Evolutionary conservation across 2,797 vertebrate genomes (phyloP).

Genomic region (Anisognathus igniventris): DNA sequence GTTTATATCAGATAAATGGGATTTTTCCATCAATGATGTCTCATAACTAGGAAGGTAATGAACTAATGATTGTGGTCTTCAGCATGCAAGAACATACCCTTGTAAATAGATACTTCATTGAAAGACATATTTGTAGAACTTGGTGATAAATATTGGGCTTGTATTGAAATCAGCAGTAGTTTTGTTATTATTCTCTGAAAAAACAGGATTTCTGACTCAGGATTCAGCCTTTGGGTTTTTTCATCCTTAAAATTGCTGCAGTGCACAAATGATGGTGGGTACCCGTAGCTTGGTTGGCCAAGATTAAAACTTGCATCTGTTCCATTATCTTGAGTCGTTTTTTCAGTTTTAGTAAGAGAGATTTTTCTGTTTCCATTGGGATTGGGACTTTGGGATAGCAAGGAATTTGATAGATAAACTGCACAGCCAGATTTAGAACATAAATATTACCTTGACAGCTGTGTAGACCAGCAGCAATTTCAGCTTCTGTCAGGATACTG

Average conservation of each 20-base stretch:
- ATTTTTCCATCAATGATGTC: neutral
- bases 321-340: neutral
- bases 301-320: neutral
- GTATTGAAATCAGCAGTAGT: neutral
- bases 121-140: neutral
- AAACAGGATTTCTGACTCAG: neutral
- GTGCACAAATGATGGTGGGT: neutral
- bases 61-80: neutral
- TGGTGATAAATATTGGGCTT: neutral
- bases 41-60: neutral
- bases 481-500: slow-evolving; percentile 77
- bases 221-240: neutral
- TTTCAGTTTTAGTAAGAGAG: neutral
- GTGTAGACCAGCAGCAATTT: slow-evolving; percentile 77
- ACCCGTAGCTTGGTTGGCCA: neutral
- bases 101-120: neutral
- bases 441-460: slow-evolving; percentile 77
- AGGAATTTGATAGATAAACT: neutral
- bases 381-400: neutral
- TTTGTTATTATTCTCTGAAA: neutral
- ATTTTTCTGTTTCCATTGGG: neutral
- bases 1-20: neutral
- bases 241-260: neutral
- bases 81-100: neutral
- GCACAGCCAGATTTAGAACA: neutral